These are phyloP conservation scores for Jacana jacana DNA, from an alignment of 2,113 vertebrate genomes.

Conservation along the genomic window DNA sequence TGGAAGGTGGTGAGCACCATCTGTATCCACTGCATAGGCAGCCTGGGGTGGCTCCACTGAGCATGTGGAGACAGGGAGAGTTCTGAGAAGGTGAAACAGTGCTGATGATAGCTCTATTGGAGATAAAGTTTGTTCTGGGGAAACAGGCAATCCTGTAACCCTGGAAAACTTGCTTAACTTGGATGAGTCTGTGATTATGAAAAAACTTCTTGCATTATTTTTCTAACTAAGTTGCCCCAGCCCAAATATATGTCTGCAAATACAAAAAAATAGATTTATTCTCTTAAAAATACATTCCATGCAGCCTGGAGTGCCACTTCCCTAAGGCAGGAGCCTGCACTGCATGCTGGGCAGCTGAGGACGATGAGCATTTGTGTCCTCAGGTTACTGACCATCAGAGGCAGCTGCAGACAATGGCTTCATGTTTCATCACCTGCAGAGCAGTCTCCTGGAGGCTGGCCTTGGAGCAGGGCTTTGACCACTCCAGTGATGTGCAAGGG, in stretches of 20 bases:
- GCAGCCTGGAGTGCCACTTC: slow-evolving; percentile 48
- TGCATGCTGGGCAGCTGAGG: background rate
- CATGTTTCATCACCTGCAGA: background rate
- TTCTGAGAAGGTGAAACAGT: background rate
- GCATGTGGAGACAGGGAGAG: background rate
- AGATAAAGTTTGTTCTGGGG: background rate
- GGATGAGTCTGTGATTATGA: slow-evolving; percentile 3
- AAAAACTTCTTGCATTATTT: slow-evolving; percentile 22
- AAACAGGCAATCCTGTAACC: slow-evolving; percentile 13
- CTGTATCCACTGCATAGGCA: slow-evolving; percentile 33
- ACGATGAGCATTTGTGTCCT: background rate
- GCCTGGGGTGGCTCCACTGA: slow-evolving; percentile 16
- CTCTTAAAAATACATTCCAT: slow-evolving; percentile 83
- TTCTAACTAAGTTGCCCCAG: slow-evolving; percentile 56
- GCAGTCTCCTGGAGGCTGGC: background rate
- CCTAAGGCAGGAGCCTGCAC: background rate
- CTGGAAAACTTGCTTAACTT: slow-evolving; percentile 36
- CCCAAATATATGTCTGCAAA: slow-evolving; percentile 74
- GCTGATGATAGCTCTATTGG: background rate
- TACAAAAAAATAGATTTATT: slow-evolving; percentile 83
- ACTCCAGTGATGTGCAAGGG: background rate
- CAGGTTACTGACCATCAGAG: background rate
- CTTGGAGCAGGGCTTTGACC: background rate
- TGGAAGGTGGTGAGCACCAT: slow-evolving; percentile 34
- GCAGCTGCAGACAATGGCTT: slow-evolving; percentile 58